These are phyloP conservation scores for Aplodontia rufa DNA, from an alignment of 2,113 vertebrate species.

Conservation along the genomic window DNA sequence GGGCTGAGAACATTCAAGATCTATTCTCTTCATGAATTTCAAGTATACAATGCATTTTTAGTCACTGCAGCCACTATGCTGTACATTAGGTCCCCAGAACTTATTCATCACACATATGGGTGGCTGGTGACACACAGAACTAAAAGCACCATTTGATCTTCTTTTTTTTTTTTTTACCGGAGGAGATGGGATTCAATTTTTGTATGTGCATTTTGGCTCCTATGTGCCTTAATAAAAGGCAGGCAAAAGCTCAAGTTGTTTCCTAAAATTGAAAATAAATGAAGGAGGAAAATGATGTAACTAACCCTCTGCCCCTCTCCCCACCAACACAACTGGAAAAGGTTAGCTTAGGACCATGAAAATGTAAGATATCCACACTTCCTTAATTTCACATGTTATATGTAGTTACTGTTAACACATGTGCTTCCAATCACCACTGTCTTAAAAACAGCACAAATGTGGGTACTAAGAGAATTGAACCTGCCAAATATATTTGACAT, in stretches of 20 bases:
- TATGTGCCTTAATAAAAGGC: not conserved
- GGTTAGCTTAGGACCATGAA: conserved; percentile 22
- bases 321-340: not conserved
- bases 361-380: conserved; percentile 26
- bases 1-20: not conserved
- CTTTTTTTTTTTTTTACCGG: not conserved
- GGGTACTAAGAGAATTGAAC: conserved; percentile 63
- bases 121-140: not conserved
- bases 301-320: not conserved
- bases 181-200: not conserved
- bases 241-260: conserved; percentile 33
- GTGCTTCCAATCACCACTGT: conserved; percentile 67
- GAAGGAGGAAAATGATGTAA: not conserved
- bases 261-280: conserved; percentile 5
- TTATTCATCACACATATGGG: not conserved
- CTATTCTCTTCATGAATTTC: not conserved
- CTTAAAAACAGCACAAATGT: conserved; percentile 60
- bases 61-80: not conserved
- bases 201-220: not conserved
- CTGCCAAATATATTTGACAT: conserved; percentile 72
- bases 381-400: conserved; percentile 52
- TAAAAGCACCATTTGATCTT: not conserved
- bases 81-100: not conserved
- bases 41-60: not conserved
- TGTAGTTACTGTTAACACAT: conserved; percentile 53